These are phyloP conservation scores for Stichopus chloronotus DNA, from an alignment of 35 echinoderm and acorn worm genomes.

Conservation along the genomic window DNA sequence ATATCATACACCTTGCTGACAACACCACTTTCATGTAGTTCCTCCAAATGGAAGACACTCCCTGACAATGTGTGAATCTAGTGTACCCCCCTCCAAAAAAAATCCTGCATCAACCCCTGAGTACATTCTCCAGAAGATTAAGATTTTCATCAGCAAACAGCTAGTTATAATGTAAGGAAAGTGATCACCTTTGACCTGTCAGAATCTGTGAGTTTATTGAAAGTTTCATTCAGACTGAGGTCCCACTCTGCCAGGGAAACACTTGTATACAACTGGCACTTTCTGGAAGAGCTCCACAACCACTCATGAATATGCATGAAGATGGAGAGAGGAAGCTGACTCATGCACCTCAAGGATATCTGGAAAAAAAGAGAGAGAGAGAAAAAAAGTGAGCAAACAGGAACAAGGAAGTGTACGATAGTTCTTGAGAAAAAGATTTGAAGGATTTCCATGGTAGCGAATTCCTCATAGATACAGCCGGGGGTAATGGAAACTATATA, in stretches of 20 bases:
- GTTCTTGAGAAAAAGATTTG: background rate
- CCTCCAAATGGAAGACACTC: too few species aligned
- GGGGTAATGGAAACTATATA: too few species aligned
- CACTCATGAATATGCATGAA: slow-evolving; percentile 45
- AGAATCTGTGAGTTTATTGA: slow-evolving; percentile 33
- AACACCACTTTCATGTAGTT: too few species aligned
- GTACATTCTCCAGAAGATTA: too few species aligned
- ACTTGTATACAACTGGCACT: background rate
- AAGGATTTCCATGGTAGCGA: too few species aligned
- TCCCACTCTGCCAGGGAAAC: background rate
- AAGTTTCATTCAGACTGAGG: slow-evolving; percentile 9
- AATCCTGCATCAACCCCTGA: too few species aligned
- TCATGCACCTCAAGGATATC: slow-evolving; percentile 36
- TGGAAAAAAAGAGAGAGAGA: background rate
- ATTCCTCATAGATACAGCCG: too few species aligned
- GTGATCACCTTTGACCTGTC: slow-evolving; percentile 27
- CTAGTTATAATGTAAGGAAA: background rate
- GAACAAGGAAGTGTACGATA: background rate
- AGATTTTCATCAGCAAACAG: too few species aligned
- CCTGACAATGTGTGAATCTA: too few species aligned
- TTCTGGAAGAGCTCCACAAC: background rate
- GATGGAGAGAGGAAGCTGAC: slow-evolving; percentile 23
- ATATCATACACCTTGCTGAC: too few species aligned
- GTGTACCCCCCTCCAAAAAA: too few species aligned
- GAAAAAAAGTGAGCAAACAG: background rate